Evolutionary conservation across 2,797 vertebrate genomes (phyloP), one percentile per base, ranked within the genome.

Genomic region (Etheostoma nigrum): DNA sequence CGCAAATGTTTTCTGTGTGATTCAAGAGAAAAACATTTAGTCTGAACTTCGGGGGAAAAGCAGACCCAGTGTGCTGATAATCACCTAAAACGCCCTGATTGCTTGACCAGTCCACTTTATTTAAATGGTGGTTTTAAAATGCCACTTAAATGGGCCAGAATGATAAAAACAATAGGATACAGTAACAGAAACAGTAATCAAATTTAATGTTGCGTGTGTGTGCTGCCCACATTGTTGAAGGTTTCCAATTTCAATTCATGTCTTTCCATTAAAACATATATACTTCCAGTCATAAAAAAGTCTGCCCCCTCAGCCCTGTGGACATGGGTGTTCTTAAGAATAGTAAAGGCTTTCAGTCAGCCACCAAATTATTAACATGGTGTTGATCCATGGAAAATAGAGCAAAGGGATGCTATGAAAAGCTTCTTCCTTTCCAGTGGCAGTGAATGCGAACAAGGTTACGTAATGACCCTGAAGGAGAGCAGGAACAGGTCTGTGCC

Each of bases 341-440:
- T 63, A 85, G 57, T 85, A 81, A 91, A 92, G 88, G 79, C 81
- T 94, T 87, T 94, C 79, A 78, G 80, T 94, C 76, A 77, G 79
- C 91, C 91, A 86, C 84, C 88, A 91, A 93, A 94, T 94, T 93
- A 93, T 95, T 93, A 90, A 72, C 67, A 78, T 79, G 64, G 79
- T 68, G 74, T 86, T 91, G 89, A 88, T 83, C 91, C 81, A 90
- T 87, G 91, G 92, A 90, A 92, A 91, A 89, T 45, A 89, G 71
- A 87, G 89, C 73, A 70, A 79, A 71, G 82, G 79, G 87, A 74
- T 62, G 78, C 88, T 92, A 86, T 89, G 91, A 91, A 91, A 88
- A 60, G 9, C 80, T 84, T 83, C 91, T 91, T 94, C 74, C 72
- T 91, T 93, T 93, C 77, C 74, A 85, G 58, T 86, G 87, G 91